Evolutionary conservation across 2,888 invertebrate species (phyloP), one percentile per base, ranked within the genome.

Genomic region (Drosophila setosimentum): DNA sequence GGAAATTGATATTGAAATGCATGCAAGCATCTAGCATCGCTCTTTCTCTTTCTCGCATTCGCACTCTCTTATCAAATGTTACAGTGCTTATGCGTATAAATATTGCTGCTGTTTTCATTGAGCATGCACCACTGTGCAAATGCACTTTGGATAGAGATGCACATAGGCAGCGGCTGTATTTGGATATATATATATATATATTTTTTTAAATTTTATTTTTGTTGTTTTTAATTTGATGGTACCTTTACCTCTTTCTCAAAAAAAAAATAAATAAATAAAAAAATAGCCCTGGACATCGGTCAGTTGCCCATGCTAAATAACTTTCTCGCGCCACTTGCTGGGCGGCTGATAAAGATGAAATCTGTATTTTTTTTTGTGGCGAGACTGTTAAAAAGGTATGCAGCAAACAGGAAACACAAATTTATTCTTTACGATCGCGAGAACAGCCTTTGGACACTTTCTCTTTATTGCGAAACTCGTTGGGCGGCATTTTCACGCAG

Each of bases 381-480:
- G 64, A 65, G 76, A 67, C 78, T 49, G 67, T 60, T 64, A 51
- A 30, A 64, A 76, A 70, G 66, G 72, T 68, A 76, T 73, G 74
- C 65, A 71, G 67, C 64, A 78, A 90, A 90, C 91, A 90, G 91
- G 91, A 91, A 91, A 90, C 83, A 87, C 89, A 90, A 90, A 91
- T 88, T 80, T 87, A 91, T 91, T 91, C 91, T 91, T 91, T 91
- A 91, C 84, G 89, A 90, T 84, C 87, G 83, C 88, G 83, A 91
- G 91, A 91, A 91, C 90, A 87, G 80, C 80, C 78, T 73, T 77
- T 86, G 86, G 82, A 89, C 91, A 91, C 91, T 91, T 91, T 91
- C 91, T 91, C 91, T 90, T 87, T 82, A 87, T 85, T 87, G 85
- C 85, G 87, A 90, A 89, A 89, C 89, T 87, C 64, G 89, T 90